Evolutionary conservation across 2,113 vertebrate genomes (phyloP).

Genomic region (Tenrec ecaudatus): DNA sequence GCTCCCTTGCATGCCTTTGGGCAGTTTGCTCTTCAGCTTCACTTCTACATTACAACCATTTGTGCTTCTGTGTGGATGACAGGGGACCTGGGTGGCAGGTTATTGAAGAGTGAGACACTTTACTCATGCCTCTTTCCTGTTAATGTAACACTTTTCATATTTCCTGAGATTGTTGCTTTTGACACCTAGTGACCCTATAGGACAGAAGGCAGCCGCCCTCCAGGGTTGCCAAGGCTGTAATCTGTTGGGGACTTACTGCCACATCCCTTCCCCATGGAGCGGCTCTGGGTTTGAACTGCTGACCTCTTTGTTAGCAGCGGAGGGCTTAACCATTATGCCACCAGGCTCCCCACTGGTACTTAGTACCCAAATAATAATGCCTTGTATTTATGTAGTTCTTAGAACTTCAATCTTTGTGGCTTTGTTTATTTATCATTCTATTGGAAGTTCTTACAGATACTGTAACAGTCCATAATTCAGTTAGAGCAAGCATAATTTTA

Average conservation of each 20-base stretch:
- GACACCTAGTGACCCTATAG: neutral
- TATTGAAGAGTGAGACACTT: slow-evolving; percentile 5
- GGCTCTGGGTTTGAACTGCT: neutral
- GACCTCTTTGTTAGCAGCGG: neutral
- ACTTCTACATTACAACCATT: neutral
- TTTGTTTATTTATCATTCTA: neutral
- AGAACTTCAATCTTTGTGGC: neutral
- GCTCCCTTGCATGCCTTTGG: neutral
- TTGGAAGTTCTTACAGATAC: too few species aligned
- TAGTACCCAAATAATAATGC: slow-evolving; percentile 9
- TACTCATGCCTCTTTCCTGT: neutral
- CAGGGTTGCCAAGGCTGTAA: neutral
- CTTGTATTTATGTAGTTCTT: slow-evolving; percentile 11
- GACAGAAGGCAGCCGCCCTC: neutral
- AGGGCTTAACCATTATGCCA: neutral
- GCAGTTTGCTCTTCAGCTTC: neutral
- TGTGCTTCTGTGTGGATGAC: neutral
- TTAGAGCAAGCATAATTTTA: too few species aligned
- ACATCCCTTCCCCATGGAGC: neutral
- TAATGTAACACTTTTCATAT: neutral
- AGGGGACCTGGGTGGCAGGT: neutral
- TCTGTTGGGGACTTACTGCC: neutral
- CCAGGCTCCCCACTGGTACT: neutral
- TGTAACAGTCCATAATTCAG: too few species aligned
- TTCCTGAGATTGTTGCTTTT: neutral